These are phyloP conservation scores for Icerya purchasi DNA, from an alignment of 2,888 invertebrate genomes.

Conservation along the genomic window DNA sequence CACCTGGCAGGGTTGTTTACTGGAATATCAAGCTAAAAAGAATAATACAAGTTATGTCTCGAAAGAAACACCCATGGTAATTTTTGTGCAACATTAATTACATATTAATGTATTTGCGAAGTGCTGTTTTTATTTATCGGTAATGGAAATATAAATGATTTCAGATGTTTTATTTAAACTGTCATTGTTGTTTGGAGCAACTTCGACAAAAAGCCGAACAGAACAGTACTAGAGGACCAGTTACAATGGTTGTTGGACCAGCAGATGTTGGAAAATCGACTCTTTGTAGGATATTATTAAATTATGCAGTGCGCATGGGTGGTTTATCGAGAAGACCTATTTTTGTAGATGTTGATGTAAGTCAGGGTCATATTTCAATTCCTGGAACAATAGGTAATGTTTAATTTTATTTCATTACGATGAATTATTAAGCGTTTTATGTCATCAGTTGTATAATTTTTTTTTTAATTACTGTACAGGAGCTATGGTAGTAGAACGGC, in stretches of 20 bases:
- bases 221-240: constrained; percentile 50
- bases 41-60: constrained; percentile 81
- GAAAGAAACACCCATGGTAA: constrained; percentile 89
- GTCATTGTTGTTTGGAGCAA: constrained; percentile 83
- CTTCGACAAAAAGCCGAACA: constrained; percentile 61
- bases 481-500: constrained; percentile 72
- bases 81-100: too few relatives aligned
- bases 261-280: constrained; percentile 94
- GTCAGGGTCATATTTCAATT: constrained; percentile 77
- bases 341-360: constrained; percentile 86
- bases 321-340: constrained; percentile 44
- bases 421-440: not conserved
- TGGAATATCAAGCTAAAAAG: constrained; percentile 56
- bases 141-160: constrained; percentile 38
- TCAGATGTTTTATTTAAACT: constrained; percentile 69
- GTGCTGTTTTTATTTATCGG: constrained; percentile 25
- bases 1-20: constrained; percentile 82
- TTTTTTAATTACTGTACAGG: constrained; percentile 23
- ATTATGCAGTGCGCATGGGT: constrained; percentile 83
- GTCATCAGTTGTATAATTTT: not conserved
- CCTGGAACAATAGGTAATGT: constrained; percentile 64
- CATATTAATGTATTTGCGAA: not conserved
- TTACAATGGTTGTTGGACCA: constrained; percentile 80
- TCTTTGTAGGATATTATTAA: constrained; percentile 62
- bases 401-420: not conserved